Percentiles rank a stretch among this genome's conserved stretches.
Conservation (phyloP, 1,140 invertebrate genomes). For the Geopemphigus sp. region DNA sequence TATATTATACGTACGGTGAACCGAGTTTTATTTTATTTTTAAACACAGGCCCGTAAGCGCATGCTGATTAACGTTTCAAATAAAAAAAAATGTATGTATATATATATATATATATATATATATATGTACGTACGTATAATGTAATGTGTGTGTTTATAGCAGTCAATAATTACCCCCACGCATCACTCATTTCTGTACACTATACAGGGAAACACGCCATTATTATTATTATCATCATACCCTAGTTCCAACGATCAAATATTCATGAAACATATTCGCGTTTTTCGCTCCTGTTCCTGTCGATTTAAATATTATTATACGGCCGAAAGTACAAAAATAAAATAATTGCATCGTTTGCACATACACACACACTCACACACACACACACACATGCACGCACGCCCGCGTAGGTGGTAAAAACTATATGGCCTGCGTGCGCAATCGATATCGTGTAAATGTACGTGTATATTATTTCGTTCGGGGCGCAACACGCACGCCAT, state of each 20-base stretch:
- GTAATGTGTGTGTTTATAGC: too few relatives aligned
- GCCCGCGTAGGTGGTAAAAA: conserved; percentile 27
- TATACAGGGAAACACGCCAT: conserved; percentile 33
- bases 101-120: too few relatives aligned
- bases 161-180: conserved; percentile 17
- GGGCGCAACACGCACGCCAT: not conserved
- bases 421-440: not conserved
- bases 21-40: conserved; percentile 6
- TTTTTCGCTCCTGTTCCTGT: not conserved
- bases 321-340: conserved; percentile 2
- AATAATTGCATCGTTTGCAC: conserved; percentile 36
- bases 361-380: not conserved
- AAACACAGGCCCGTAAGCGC: not conserved
- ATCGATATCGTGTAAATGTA: conserved; percentile 31
- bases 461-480: not conserved
- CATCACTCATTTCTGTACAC: not conserved
- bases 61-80: conserved; percentile 11
- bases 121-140: too few relatives aligned
- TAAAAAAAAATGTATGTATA: not conserved
- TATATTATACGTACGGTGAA: not conserved
- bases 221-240: conserved; percentile 19
- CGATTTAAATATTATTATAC: too few relatives aligned
- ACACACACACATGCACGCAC: not conserved
- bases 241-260: conserved; percentile 33
- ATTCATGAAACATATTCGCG: conserved; percentile 35